phyloP scores from a whole-genome alignment of 2,888 invertebrate species.

The Drosophila subquinaria region DNA sequence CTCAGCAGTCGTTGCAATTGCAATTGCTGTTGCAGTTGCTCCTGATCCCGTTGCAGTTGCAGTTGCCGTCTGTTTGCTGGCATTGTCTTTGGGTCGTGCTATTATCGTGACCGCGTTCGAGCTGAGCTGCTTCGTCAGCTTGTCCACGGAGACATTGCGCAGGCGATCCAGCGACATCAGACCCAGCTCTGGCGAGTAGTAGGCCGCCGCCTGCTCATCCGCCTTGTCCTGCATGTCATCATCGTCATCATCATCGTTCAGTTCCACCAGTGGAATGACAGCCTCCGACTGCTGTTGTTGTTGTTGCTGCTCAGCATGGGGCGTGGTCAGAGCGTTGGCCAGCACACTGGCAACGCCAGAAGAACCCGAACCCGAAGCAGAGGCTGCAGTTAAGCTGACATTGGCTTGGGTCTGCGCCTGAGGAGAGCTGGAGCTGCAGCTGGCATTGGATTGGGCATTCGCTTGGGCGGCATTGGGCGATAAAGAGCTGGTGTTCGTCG shows the following conservation, averaged over 20 bases:
- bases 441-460: not conserved
- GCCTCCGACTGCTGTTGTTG: slow-evolving; percentile 28
- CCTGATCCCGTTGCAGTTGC: slow-evolving; percentile 1
- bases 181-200: slow-evolving; percentile 12
- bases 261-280: slow-evolving; percentile 70
- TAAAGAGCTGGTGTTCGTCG: slow-evolving; percentile 12
- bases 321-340: slow-evolving; percentile 38
- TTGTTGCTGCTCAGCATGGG: not conserved
- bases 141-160: slow-evolving; percentile 81
- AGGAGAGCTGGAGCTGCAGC: not conserved
- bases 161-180: slow-evolving; percentile 39
- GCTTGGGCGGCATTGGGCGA: slow-evolving; percentile 5
- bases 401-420: not conserved
- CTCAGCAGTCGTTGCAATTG: slow-evolving; percentile 1
- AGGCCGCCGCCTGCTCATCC: slow-evolving; percentile 14
- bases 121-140: slow-evolving; percentile 83
- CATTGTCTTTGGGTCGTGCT: slow-evolving; percentile 82
- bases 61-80: slow-evolving; percentile 26
- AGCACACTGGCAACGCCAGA: slow-evolving; percentile 31
- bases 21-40: slow-evolving; percentile 14
- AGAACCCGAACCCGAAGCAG: not conserved
- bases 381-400: not conserved
- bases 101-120: slow-evolving; percentile 85
- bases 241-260: slow-evolving; percentile 78
- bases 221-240: slow-evolving; percentile 58